phyloP scores from a whole-genome alignment of 2,888 invertebrate genomes.

The Achlya flavicornis region DNA sequence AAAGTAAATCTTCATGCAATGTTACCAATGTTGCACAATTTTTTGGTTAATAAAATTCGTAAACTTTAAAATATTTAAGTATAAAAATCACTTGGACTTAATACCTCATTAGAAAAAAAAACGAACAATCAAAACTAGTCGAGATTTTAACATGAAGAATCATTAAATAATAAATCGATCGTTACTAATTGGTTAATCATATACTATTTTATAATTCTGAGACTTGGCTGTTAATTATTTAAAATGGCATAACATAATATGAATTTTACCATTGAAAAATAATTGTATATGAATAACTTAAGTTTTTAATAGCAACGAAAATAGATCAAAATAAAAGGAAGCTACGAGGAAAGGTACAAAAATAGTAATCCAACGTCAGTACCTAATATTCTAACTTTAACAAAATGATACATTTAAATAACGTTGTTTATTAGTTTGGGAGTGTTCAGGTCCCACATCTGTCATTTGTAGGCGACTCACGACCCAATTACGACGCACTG shows the following conservation, averaged over 20 bases:
- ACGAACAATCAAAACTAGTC: conserved; percentile 1
- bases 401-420: conserved; percentile 3
- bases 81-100: background rate
- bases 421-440: conserved; percentile 8
- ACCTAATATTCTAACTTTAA: background rate
- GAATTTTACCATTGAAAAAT: background rate
- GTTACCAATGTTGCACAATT: conserved; percentile 42
- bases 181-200: conserved; percentile 1
- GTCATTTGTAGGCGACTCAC: conserved; percentile 14
- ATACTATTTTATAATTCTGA: background rate
- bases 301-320: background rate
- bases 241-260: background rate
- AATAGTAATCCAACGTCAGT: background rate
- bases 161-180: conserved; percentile 7
- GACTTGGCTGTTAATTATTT: background rate
- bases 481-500: conserved; percentile 16
- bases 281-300: background rate
- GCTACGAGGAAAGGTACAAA: background rate
- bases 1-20: conserved; percentile 55
- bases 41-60: conserved; percentile 13
- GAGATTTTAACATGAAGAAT: background rate
- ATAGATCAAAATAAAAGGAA: background rate
- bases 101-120: background rate
- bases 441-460: conserved; percentile 11
- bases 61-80: background rate